Evolutionary conservation across 2,113 vertebrate genomes (phyloP).

Genomic region (Okapia johnstoni): DNA sequence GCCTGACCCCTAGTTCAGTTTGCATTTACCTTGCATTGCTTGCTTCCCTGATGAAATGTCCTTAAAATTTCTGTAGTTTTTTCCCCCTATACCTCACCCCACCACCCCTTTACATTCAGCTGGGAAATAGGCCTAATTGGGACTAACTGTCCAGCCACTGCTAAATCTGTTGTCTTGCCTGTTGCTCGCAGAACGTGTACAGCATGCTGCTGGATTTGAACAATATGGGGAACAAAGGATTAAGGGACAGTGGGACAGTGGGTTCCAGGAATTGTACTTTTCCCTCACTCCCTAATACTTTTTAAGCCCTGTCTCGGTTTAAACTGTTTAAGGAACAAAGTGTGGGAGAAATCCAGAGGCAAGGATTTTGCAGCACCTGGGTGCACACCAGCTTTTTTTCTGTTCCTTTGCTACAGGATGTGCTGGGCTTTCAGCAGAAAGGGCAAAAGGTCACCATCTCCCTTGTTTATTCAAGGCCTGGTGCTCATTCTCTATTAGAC

Average conservation of each 20-base stretch:
- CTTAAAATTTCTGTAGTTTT: slow-evolving; percentile 49
- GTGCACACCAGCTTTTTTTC: background rate
- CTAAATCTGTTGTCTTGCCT: slow-evolving; percentile 72
- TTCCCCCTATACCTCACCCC: slow-evolving; percentile 44
- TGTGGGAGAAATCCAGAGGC: background rate
- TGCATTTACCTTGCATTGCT: background rate
- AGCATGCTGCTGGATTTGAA: slow-evolving; percentile 43
- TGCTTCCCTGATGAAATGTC: slow-evolving; percentile 58
- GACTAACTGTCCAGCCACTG: slow-evolving; percentile 77
- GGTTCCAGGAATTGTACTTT: slow-evolving; percentile 37
- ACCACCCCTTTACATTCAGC: slow-evolving; percentile 64
- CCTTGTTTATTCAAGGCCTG: slow-evolving; percentile 59
- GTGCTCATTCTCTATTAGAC: slow-evolving; percentile 32
- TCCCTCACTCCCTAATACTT: background rate
- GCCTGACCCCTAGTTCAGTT: background rate
- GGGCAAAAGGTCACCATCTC: slow-evolving; percentile 30
- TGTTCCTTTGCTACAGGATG: background rate
- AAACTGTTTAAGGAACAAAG: background rate
- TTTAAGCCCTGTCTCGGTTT: background rate
- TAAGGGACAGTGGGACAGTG: slow-evolving; percentile 26
- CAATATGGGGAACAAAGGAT: slow-evolving; percentile 68
- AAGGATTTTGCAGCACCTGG: background rate
- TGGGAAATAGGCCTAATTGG: slow-evolving; percentile 81
- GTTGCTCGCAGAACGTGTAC: slow-evolving; percentile 69
- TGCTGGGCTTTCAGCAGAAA: background rate